Base-by-base conservation (phyloP, 1,140 invertebrate genomes). In the Lysiphlebus fabarum region DNA sequence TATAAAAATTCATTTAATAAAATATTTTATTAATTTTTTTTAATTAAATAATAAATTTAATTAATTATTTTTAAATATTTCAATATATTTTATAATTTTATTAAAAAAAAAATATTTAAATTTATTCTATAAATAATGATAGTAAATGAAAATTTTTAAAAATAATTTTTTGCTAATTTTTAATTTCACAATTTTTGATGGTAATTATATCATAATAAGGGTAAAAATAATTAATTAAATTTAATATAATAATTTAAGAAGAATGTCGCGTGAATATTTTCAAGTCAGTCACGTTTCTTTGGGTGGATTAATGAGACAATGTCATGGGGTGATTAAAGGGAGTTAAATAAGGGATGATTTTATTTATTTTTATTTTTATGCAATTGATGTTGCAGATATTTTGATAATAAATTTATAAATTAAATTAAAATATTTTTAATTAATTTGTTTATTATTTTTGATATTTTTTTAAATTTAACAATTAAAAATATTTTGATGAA, bases 261-360 rank as follows among this genome's bases (percentile, higher is more conserved):
- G 4, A 36, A 47, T 38, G 44, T 56, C 44, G 44, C 44, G 45
- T 42, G 47, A 47, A 26, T 26, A 58, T 36, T 14, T 37, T 50
- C 26, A 5, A 42, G 17, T 12, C 37, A 38, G 47, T 58, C 56
- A 58, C 56, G 47, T 40, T 58, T 58, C 47, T 38, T 50, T 38
- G 47, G 47, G 47, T 26, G 47, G 26, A 49, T 54, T 54, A 43
- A 43, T 14, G 53, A 33, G 17, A 4, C 17, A 26, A 26, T 26
- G 17, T 26, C 17, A 17, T 53, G 50, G 50, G 36, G 41, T 14
- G 41, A 38, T 7, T 33, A 33, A 14, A 10, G 10, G 5, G 47
- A 36, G 47, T 11, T 7, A 8, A 33, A 9, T 33, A 49, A 49
- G 26, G 26, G 17, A 26, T 1, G 33, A 49, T 49, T 47, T 14